Base-by-base conservation (phyloP, 2,888 invertebrate genomes). In the Matsumyia berberina region DNA sequence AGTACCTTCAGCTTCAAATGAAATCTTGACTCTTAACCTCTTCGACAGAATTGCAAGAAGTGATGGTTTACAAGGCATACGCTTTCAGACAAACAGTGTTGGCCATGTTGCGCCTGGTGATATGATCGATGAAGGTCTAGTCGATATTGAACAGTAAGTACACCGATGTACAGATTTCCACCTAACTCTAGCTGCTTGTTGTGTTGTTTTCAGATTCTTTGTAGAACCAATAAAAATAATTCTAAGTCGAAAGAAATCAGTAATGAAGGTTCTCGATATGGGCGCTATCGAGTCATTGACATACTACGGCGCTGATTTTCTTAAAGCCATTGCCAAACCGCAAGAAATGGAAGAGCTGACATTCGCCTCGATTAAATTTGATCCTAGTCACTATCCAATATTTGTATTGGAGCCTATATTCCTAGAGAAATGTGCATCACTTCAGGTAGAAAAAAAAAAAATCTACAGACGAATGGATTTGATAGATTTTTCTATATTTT, bases 361-460 rank as follows among this genome's bases (percentile, higher is more conserved):
- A 87, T 91, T 96, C 87, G 95, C 95, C 86, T 95, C 95, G 62
- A 94, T 96, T 33, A 96, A 95, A 90, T 95, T 95, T 89, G 94
- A 95, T 92, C 95, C 95, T 74, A 93, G 94, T 88, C 93, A 93
- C 88, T 95, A 95, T 91, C 93, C 93, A 62, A 92, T 95, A 64
- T 90, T 91, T 80, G 92, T 89, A 70, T 87, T 92, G 87, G 92
- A 94, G 88, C 92, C 93, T 64, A 90, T 92, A 62, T 90, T 93
- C 83, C 93, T 96, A 87, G 92, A 92, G 86, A 93, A 93, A 64
- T 95, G 95, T 89, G 91, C 91, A 77, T 92, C 93, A 87, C 91
- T 95, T 85, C 93, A 93, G 91, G 93, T 93, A 53, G n/a, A 33
- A 15, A 42, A 5, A 8, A 12, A n/a, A 29, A 0, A 3, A 11